Percentiles rank a stretch among this genome's conserved stretches.
These are phyloP conservation scores for Hemiscyllium ocellatum DNA, from an alignment of 2,113 vertebrate species.

Conservation along the genomic window DNA sequence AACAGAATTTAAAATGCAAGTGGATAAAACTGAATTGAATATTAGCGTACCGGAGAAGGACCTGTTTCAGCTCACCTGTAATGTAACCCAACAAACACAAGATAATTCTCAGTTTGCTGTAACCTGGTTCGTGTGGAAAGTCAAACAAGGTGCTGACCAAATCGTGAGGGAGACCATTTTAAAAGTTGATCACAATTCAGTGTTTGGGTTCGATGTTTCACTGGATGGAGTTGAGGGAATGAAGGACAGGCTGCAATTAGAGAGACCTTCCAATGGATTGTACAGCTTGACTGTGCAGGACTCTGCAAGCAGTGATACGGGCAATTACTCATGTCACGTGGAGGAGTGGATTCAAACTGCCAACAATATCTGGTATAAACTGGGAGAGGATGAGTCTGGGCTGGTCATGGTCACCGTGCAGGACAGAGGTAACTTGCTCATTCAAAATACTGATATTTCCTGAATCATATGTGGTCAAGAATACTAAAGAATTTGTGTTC, in stretches of 20 bases:
- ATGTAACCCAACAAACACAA: constrained; percentile 78
- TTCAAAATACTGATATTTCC: not conserved
- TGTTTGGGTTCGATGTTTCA: constrained; percentile 78
- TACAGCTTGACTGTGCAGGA: constrained; percentile 82
- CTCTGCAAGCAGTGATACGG: constrained; percentile 61
- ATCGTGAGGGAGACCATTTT: constrained; percentile 45
- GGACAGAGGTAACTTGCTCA: constrained; percentile 61
- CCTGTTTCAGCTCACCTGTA: constrained; percentile 78
- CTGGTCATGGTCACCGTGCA: constrained; percentile 69
- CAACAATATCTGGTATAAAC: constrained; percentile 77
- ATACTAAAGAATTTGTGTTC: not conserved
- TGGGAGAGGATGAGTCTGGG: constrained; percentile 79
- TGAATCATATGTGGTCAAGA: not conserved
- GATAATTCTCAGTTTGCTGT: constrained; percentile 84
- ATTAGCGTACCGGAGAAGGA: constrained; percentile 71
- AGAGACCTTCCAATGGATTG: constrained; percentile 69
- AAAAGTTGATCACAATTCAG: constrained; percentile 53
- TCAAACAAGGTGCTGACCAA: constrained; percentile 43
- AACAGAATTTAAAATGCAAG: constrained; percentile 76
- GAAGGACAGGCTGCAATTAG: constrained; percentile 76
- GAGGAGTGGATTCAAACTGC: constrained; percentile 91
- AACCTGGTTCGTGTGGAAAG: constrained; percentile 75
- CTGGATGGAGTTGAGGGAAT: constrained; percentile 62
- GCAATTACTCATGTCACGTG: constrained; percentile 82
- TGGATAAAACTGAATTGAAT: constrained; percentile 76